Evolutionary conservation across 2,797 vertebrate genomes (phyloP).

Genomic region (Sebastes steindachneri): DNA sequence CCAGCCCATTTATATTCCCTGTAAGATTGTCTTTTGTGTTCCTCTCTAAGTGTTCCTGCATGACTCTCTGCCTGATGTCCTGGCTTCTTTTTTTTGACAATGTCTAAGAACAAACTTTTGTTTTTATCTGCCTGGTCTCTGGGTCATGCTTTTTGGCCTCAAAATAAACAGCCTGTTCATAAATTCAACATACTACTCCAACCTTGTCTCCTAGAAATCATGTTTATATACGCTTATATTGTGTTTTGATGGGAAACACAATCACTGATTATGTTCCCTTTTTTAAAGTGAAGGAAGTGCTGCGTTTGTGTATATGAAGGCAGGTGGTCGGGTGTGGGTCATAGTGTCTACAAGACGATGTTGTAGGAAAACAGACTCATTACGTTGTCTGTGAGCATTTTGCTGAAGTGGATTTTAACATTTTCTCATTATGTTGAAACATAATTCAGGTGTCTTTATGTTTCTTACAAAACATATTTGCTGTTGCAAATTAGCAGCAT

Average conservation of each 20-base stretch:
- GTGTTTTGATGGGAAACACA: background rate
- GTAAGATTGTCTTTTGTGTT: background rate
- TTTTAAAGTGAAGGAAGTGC: background rate
- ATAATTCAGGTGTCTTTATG: background rate
- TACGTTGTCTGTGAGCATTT: background rate
- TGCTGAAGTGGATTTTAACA: background rate
- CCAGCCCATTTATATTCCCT: rapidly evolving
- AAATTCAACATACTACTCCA: background rate
- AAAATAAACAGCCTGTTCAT: background rate
- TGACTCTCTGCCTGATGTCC: background rate
- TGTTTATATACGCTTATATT: background rate
- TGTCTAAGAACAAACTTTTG: background rate
- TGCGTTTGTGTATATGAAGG: background rate
- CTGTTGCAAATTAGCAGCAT: background rate
- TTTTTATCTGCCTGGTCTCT: background rate
- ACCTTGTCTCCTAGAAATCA: background rate
- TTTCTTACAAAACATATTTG: background rate
- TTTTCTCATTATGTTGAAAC: background rate
- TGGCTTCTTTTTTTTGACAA: background rate
- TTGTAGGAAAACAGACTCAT: background rate
- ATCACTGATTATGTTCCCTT: background rate
- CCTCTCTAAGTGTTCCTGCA: background rate
- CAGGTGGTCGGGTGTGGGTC: background rate
- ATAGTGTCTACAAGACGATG: background rate
- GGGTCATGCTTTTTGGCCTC: background rate